These are phyloP conservation scores for Verasper variegatus DNA, from an alignment of 2,113 vertebrate species.

Conservation along the genomic window DNA sequence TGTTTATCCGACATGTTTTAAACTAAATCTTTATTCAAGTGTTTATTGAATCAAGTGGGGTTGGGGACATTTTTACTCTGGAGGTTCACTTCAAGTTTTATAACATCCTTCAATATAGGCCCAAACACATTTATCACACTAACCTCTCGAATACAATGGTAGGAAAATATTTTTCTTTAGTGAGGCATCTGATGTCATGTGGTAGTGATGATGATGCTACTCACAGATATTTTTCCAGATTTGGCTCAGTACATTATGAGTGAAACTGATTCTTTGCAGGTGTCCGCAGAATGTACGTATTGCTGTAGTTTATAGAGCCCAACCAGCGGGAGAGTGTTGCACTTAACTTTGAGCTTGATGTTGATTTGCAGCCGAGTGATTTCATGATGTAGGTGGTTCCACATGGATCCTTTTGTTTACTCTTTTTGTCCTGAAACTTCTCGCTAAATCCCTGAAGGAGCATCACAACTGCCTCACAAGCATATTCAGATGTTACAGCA, in stretches of 20 bases:
- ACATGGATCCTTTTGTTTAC: neutral
- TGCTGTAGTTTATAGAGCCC: neutral
- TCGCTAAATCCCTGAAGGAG: neutral
- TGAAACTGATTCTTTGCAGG: no score
- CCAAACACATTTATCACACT: neutral
- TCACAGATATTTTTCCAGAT: neutral
- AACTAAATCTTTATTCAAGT: slow-evolving; percentile 9
- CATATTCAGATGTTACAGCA: no score
- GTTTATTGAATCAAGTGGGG: neutral
- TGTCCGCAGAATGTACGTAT: neutral
- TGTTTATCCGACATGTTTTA: slow-evolving; percentile 21
- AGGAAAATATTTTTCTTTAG: neutral
- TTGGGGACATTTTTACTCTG: no score
- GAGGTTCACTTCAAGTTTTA: neutral
- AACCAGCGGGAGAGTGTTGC: neutral
- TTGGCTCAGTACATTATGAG: neutral
- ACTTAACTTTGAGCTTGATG: neutral
- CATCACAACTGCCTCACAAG: no score
- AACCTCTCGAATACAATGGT: neutral
- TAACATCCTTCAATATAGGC: neutral
- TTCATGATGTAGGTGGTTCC: neutral
- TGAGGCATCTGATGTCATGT: neutral
- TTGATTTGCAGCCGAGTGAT: neutral
- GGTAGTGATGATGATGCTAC: neutral
- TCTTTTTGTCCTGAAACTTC: neutral